These are phyloP conservation scores for Brachypteracias leptosomus DNA, from an alignment of 2,113 vertebrate species.

Conservation along the genomic window DNA sequence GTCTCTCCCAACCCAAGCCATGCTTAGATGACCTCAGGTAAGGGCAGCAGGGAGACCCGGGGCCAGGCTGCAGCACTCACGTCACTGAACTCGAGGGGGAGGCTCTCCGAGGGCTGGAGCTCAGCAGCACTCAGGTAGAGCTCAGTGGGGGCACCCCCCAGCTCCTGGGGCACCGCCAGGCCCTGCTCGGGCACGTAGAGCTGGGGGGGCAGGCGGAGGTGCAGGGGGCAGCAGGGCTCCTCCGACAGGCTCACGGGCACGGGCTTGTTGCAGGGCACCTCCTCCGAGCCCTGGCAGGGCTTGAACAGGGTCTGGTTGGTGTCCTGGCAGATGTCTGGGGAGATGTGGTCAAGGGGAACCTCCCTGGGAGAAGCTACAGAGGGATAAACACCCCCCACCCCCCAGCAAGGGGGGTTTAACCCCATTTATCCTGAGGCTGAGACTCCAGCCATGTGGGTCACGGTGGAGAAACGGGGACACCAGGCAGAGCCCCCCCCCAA, in stretches of 20 bases:
- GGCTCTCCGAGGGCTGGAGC: conserved; percentile 94
- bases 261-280: conserved; percentile 86
- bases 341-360: conserved; percentile 72
- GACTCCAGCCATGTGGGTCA: neutral
- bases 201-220: conserved; percentile 87
- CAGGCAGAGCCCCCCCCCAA: neutral
- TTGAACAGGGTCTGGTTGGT: conserved; percentile 91
- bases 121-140: conserved; percentile 94
- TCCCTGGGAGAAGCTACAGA: neutral
- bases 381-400: accelerated
- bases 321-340: conserved; percentile 93
- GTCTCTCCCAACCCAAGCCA: no score
- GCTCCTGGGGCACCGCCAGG: conserved; percentile 79
- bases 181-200: conserved; percentile 91
- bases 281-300: conserved; percentile 88
- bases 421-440: no score
- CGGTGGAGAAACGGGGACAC: neutral
- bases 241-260: conserved; percentile 91
- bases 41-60: no score
- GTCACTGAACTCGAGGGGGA: conserved; percentile 96
- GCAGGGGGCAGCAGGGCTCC: conserved; percentile 90
- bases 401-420: neutral
- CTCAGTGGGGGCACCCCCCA: conserved; percentile 81
- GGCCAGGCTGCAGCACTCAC: conserved; percentile 72
- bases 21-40: no score